phyloP scores from a whole-genome alignment of 1,140 invertebrate species.

The Globodera ellingtonae region DNA sequence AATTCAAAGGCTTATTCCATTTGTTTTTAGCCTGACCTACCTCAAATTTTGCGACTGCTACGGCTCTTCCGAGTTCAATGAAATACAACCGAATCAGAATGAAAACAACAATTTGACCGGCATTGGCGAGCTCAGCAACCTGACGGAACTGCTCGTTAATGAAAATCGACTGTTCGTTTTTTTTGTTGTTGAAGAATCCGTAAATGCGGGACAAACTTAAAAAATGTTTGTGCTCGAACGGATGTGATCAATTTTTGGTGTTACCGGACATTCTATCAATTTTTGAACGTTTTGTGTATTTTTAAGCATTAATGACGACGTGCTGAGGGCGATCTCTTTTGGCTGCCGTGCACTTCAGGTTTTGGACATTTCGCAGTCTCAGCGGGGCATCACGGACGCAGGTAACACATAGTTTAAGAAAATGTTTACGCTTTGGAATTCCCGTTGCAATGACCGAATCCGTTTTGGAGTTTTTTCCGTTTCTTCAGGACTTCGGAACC shows the following conservation, averaged over 20 bases:
- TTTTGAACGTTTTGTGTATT: neutral
- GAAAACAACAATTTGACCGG: neutral
- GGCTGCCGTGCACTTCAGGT: conserved; percentile 12
- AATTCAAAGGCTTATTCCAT: neutral
- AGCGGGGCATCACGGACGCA: conserved; percentile 16
- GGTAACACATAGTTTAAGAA: neutral
- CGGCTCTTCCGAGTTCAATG: conserved; percentile 20
- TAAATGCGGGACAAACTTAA: neutral
- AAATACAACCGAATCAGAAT: neutral
- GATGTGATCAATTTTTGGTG: no score
- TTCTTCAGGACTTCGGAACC: conserved; percentile 3
- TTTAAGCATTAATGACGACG: conserved; percentile 10
- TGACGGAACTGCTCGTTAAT: conserved; percentile 15
- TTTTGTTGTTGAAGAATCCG: neutral
- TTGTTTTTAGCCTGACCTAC: conserved; percentile 1
- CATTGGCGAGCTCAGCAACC: conserved; percentile 14
- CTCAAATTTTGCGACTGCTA: conserved; percentile 26
- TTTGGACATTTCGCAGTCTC: conserved; percentile 21
- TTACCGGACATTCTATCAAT: no score
- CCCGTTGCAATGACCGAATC: neutral
- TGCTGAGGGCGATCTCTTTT: conserved; percentile 14
- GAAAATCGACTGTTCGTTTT: conserved; percentile 9
- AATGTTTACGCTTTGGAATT: no score
- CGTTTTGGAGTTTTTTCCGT: neutral
- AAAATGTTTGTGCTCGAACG: no score